These are phyloP conservation scores for Apostichopus leukothele DNA, from an alignment of 53 echinoderm and acorn worm genomes.

Conservation along the genomic window DNA sequence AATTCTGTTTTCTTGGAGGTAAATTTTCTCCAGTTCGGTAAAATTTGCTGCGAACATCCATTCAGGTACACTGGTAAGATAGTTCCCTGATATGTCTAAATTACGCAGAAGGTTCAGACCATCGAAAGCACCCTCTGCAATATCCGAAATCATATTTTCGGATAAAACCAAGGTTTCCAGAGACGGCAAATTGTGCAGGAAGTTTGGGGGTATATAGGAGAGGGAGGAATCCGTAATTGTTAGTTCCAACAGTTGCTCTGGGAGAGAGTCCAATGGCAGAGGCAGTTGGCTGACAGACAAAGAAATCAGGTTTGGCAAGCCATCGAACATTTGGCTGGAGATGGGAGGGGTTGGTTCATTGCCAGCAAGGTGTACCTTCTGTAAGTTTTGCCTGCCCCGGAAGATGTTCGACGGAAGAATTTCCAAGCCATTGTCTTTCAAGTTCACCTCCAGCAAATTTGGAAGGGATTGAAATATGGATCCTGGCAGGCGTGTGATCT, in stretches of 20 bases:
- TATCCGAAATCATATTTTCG: constrained; percentile 48
- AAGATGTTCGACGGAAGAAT: constrained; percentile 61
- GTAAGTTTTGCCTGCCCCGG: constrained; percentile 51
- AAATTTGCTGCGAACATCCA: constrained; percentile 41
- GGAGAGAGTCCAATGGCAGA: constrained; percentile 52
- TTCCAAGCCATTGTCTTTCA: constrained; percentile 70
- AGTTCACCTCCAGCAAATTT: constrained; percentile 69
- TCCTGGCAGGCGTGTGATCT: constrained; percentile 53
- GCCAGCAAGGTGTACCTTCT: constrained; percentile 65
- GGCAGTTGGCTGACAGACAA: constrained; percentile 67
- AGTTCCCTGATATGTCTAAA: constrained; percentile 23
- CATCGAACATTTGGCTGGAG: neutral
- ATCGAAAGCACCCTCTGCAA: constrained; percentile 55
- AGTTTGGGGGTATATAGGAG: constrained; percentile 6
- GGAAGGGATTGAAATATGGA: constrained; percentile 67
- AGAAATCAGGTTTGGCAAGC: constrained; percentile 44
- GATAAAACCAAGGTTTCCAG: constrained; percentile 61
- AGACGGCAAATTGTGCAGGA: constrained; percentile 51
- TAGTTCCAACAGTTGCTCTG: constrained; percentile 56
- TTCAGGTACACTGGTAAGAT: neutral
- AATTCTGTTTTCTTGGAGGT: constrained; percentile 75
- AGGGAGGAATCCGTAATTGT: constrained; percentile 60
- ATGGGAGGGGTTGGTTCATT: constrained; percentile 52
- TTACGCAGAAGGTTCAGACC: neutral
- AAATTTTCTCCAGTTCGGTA: constrained; percentile 56